Evolutionary conservation across 2,888 invertebrate genomes (phyloP).

Genomic region (Galerucella pusilla): DNA sequence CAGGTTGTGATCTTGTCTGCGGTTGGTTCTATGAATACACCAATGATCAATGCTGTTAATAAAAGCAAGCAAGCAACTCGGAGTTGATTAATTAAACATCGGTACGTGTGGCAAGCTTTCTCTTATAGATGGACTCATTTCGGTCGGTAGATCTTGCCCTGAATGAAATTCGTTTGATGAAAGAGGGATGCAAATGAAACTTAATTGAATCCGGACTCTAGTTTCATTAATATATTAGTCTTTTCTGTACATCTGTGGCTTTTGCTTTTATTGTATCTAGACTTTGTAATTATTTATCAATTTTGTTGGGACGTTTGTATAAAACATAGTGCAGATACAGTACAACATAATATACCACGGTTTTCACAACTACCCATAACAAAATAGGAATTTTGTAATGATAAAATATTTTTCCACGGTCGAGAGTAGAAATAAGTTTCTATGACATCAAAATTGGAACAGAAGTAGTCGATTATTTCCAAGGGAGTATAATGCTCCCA

Average conservation of each 20-base stretch:
- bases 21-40: constrained; percentile 63
- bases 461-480: too few species aligned
- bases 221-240: constrained; percentile 27
- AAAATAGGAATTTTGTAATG: too few species aligned
- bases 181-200: constrained; percentile 29
- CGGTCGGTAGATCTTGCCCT: constrained; percentile 41
- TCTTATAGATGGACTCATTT: constrained; percentile 47
- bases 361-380: too few species aligned
- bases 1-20: constrained; percentile 62
- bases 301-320: too few species aligned
- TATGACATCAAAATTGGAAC: too few species aligned
- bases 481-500: too few species aligned
- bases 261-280: not conserved
- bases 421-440: too few species aligned
- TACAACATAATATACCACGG: too few species aligned
- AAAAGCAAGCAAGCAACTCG: constrained; percentile 60
- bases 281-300: not conserved
- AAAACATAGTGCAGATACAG: too few species aligned
- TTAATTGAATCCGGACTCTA: constrained; percentile 26
- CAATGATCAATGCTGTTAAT: constrained; percentile 66
- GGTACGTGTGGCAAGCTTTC: constrained; percentile 62
- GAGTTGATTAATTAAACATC: constrained; percentile 67
- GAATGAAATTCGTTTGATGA: constrained; percentile 35
- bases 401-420: too few species aligned
- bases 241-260: constrained; percentile 13